Percentiles rank a stretch among this genome's conserved stretches.
phyloP scores from a whole-genome alignment of 2,888 invertebrate genomes.

The Drosophila pseudotalamancana region DNA sequence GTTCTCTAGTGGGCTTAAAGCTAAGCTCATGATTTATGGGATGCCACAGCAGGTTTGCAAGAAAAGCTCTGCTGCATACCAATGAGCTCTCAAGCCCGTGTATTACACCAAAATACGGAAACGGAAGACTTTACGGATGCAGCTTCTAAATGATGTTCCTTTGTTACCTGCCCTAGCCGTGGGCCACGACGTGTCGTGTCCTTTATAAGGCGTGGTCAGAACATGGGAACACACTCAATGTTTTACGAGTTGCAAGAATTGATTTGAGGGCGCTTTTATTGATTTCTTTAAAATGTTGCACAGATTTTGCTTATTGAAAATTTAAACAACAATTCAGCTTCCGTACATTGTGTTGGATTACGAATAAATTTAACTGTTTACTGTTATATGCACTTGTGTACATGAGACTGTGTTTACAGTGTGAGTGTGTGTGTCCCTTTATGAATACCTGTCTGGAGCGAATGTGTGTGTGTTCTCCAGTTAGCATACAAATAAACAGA shows the following conservation, averaged over 20 bases:
- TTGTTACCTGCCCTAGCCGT: conserved; percentile 18
- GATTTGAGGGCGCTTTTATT: conserved; percentile 39
- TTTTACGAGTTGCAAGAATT: conserved; percentile 33
- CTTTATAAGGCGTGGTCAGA: background rate
- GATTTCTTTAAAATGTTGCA: conserved; percentile 54
- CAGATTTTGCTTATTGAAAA: conserved; percentile 40
- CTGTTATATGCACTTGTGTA: background rate
- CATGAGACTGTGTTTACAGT: conserved; percentile 3
- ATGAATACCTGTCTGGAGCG: conserved; percentile 8
- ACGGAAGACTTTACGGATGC: conserved; percentile 13
- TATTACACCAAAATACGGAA: conserved; percentile 60
- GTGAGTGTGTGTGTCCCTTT: conserved; percentile 1
- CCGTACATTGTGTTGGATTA: conserved; percentile 40
- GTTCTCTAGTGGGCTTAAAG: no score
- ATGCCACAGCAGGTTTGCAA: conserved; percentile 5
- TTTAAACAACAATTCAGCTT: conserved; percentile 44
- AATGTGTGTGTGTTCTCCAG: background rate
- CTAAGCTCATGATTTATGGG: background rate
- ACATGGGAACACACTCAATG: conserved; percentile 5
- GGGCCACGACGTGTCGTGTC: background rate
- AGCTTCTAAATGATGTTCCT: conserved; percentile 40
- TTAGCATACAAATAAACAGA: conserved; percentile 20
- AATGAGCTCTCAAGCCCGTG: conserved; percentile 53
- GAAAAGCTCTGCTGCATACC: conserved; percentile 42
- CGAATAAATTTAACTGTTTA: conserved; percentile 31